Conservation (phyloP, 2,888 invertebrate genomes). For the Morpho helenor region DNA sequence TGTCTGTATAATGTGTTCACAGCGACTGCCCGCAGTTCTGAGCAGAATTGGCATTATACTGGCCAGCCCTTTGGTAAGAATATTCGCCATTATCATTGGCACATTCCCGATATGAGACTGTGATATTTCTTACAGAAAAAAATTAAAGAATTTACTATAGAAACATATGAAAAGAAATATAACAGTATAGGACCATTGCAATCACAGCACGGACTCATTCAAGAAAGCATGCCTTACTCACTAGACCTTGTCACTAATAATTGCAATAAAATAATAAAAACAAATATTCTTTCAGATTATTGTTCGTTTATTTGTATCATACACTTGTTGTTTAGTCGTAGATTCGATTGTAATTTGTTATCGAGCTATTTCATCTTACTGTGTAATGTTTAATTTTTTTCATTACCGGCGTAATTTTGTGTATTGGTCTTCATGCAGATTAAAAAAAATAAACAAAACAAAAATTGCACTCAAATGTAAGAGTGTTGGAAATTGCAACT, state of each 20-base stretch:
- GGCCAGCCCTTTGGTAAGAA: slow-evolving; percentile 96
- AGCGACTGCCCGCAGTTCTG: slow-evolving; percentile 97
- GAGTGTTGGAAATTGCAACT: background rate
- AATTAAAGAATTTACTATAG: slow-evolving; percentile 23
- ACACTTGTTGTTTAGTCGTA: slow-evolving; percentile 15
- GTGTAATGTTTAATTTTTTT: background rate
- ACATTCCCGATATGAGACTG: slow-evolving; percentile 61
- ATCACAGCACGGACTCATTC: slow-evolving; percentile 34
- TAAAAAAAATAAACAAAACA: background rate
- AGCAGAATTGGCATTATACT: slow-evolving; percentile 97
- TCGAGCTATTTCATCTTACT: slow-evolving; percentile 10
- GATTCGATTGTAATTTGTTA: slow-evolving; percentile 1
- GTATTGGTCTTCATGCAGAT: background rate
- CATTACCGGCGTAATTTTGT: background rate
- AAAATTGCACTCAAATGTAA: background rate
- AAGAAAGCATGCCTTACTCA: slow-evolving; percentile 37
- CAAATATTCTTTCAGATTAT: background rate
- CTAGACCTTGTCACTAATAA: slow-evolving; percentile 8
- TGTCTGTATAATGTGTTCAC: slow-evolving; percentile 86
- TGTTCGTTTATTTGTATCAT: slow-evolving; percentile 17
- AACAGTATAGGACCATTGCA: slow-evolving; percentile 38
- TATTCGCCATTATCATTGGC: slow-evolving; percentile 73
- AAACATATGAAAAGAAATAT: slow-evolving; percentile 38
- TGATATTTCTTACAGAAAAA: slow-evolving; percentile 48
- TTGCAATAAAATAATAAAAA: slow-evolving; percentile 8